Percentiles rank a stretch among this genome's conserved stretches.
Evolutionary conservation across 2,113 vertebrate species (phyloP).

Genomic region (Oryzias celebensis): DNA sequence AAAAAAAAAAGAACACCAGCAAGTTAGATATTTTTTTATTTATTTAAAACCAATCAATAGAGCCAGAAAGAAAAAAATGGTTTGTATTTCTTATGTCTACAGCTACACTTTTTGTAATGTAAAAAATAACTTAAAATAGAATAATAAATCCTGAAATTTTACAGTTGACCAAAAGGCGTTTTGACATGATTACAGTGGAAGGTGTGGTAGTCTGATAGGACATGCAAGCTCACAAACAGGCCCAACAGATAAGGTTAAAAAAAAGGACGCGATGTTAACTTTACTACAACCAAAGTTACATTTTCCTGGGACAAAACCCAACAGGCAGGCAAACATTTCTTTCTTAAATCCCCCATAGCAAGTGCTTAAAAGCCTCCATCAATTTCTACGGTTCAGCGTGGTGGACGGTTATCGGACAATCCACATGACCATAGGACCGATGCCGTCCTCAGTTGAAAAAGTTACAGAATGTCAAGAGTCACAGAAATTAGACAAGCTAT

Average conservation of each 20-base stretch:
- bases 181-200: constrained; percentile 13
- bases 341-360: not conserved
- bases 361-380: constrained; percentile 2
- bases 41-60: too few relatives aligned
- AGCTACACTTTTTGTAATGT: too few relatives aligned
- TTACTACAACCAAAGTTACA: not conserved
- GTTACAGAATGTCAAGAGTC: not conserved
- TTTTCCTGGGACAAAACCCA: not conserved
- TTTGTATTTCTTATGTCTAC: too few relatives aligned
- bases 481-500: not conserved
- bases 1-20: too few relatives aligned
- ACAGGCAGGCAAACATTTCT: not conserved
- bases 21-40: too few relatives aligned
- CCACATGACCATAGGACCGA: constrained; percentile 50
- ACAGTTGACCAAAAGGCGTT: not conserved
- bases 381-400: constrained; percentile 28
- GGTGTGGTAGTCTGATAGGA: constrained; percentile 27
- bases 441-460: constrained; percentile 7
- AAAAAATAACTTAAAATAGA: too few relatives aligned
- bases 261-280: not conserved
- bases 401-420: constrained; percentile 11
- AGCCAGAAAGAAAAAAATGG: too few relatives aligned
- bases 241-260: constrained; percentile 1
- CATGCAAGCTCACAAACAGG: not conserved
- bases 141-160: too few relatives aligned